Conservation (phyloP, 2,797 vertebrate genomes). For the Rhinella marina region DNA sequence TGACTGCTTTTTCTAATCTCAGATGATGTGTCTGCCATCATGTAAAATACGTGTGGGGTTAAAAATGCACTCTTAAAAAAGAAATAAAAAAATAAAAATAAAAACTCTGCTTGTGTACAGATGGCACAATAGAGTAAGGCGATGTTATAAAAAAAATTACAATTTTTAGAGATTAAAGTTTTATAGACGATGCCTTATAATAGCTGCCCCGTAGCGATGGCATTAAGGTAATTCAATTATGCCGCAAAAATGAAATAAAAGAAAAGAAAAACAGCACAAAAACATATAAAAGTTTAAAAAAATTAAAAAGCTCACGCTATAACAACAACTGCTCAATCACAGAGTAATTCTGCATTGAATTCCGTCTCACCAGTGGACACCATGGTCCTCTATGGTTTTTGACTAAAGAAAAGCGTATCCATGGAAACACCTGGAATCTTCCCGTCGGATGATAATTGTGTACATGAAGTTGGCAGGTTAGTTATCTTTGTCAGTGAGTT, state of each 20-base stretch:
- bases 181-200: neutral
- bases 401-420: constrained; percentile 38
- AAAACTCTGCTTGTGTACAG: neutral
- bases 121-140: neutral
- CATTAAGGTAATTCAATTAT: neutral
- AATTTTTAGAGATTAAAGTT: neutral
- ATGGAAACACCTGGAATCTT: constrained; percentile 57
- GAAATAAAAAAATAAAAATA: neutral
- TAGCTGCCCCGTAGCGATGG: neutral
- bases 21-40: neutral
- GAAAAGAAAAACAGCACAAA: neutral
- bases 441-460: constrained; percentile 53
- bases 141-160: neutral
- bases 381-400: constrained; percentile 20
- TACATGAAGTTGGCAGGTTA: constrained; percentile 56
- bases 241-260: neutral
- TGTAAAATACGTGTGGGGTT: neutral
- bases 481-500: constrained; percentile 61
- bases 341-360: neutral
- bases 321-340: constrained; percentile 7
- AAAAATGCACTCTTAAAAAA: neutral
- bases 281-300: neutral
- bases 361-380: neutral
- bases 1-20: no score
- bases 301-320: neutral